A percentile compares a stretch with the other conserved stretches of the same genome.
phyloP scores from a whole-genome alignment of 2,113 vertebrate species.

The Muscicapa adusta region DNA sequence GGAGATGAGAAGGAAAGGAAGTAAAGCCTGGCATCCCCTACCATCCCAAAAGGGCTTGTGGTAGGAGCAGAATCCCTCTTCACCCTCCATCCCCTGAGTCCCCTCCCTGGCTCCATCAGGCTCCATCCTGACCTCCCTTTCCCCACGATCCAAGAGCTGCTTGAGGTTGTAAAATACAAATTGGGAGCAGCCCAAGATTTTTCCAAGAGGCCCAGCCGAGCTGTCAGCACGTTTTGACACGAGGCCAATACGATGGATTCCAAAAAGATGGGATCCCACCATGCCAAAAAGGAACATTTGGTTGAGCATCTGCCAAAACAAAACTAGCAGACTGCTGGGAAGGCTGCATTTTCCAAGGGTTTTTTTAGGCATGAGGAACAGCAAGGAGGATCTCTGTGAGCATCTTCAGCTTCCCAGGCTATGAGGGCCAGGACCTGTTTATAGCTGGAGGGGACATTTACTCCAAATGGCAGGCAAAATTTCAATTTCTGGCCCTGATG shows the following conservation, averaged over 20 bases:
- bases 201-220: neutral
- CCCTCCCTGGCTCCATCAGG: neutral
- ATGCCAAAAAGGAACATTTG: slow-evolving; percentile 22
- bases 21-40: accelerated
- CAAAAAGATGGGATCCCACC: neutral
- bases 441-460: neutral
- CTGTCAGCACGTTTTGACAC: neutral
- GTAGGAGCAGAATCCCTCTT: neutral
- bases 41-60: neutral
- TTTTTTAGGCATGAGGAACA: neutral
- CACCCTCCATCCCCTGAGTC: neutral
- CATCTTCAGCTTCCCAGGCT: neutral
- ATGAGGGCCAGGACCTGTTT: accelerated
- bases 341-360: neutral
- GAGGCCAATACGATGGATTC: neutral
- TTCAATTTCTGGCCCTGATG: neutral
- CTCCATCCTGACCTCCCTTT: neutral
- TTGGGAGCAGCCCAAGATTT: neutral
- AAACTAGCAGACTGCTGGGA: slow-evolving; percentile 21
- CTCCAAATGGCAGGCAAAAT: neutral
- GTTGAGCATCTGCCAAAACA: slow-evolving; percentile 36
- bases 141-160: neutral
- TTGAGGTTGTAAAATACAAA: neutral
- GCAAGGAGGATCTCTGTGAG: neutral
- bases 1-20: neutral